phyloP scores from a whole-genome alignment of 2,797 vertebrate species.

The Gallinago nigripennis region DNA sequence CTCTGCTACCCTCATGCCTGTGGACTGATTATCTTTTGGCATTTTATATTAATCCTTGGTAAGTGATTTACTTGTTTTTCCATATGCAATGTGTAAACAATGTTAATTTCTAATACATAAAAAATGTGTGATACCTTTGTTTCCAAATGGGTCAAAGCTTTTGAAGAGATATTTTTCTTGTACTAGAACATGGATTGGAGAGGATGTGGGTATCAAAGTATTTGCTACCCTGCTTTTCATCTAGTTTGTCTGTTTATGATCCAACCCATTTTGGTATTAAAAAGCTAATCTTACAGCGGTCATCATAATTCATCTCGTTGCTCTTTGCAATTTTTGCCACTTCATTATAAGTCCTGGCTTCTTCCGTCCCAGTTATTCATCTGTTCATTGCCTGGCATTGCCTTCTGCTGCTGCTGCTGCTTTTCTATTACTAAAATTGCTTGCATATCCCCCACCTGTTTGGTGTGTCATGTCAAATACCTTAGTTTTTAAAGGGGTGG shows the following conservation, averaged over 20 bases:
- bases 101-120: conserved; percentile 42
- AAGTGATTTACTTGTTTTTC: conserved; percentile 82
- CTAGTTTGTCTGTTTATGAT: conserved; percentile 8
- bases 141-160: conserved; percentile 3
- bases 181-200: not conserved
- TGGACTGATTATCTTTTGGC: conserved; percentile 99
- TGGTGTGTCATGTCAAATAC: not conserved
- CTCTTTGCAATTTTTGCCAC: not conserved
- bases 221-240: conserved; percentile 44
- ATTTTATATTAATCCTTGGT: conserved; percentile 99
- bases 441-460: not conserved
- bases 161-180: not conserved
- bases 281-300: not conserved
- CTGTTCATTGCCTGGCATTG: conserved; percentile 1
- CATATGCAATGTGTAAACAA: conserved; percentile 54
- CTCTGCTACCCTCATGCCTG: conserved; percentile 99
- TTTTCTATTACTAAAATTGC: conserved; percentile 26
- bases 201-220: conserved; percentile 64
- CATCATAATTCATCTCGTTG: not conserved
- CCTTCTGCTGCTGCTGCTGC: not conserved
- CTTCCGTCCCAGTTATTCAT: not conserved
- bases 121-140: conserved; percentile 11
- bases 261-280: conserved; percentile 11
- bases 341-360: not conserved
- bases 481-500: not conserved